A percentile compares a stretch with the other conserved stretches of the same genome.
These are phyloP conservation scores for Cosmia pyralina DNA, from an alignment of 2,888 invertebrate species.

Conservation along the genomic window DNA sequence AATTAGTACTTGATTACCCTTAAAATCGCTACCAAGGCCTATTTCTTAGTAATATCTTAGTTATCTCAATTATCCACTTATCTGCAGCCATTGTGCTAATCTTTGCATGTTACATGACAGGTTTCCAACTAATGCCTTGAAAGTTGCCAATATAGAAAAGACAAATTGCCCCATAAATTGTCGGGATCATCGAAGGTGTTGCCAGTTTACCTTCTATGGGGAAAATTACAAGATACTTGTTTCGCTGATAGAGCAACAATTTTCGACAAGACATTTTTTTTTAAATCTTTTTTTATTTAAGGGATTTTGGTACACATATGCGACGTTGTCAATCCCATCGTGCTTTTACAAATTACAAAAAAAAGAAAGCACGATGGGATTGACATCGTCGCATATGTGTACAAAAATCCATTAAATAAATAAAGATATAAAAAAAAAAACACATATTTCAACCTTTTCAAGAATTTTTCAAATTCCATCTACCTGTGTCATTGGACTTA, in stretches of 20 bases:
- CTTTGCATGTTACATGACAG: constrained; percentile 26
- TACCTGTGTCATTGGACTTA: neutral
- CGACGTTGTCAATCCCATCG: too few species aligned
- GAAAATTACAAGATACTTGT: constrained; percentile 36
- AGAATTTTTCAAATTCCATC: fast-evolving
- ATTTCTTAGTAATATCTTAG: constrained; percentile 10
- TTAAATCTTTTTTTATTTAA: too few species aligned
- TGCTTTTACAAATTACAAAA: too few species aligned
- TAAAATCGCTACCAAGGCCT: constrained; percentile 14
- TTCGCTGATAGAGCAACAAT: constrained; percentile 21
- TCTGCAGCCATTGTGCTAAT: constrained; percentile 25
- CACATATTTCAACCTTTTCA: constrained; percentile 4
- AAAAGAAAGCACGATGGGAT: too few species aligned
- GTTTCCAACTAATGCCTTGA: constrained; percentile 49
- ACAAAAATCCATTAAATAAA: too few species aligned
- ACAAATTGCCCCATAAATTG: constrained; percentile 65
- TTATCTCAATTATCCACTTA: constrained; percentile 35
- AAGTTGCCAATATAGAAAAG: constrained; percentile 59
- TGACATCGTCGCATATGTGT: too few species aligned
- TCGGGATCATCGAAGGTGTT: constrained; percentile 41
- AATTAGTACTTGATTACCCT: constrained; percentile 2
- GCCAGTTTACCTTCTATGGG: constrained; percentile 36
- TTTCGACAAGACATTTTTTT: neutral
- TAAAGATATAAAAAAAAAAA: too few species aligned
- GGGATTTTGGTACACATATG: too few species aligned